These are phyloP conservation scores for Shargacucullia verbasci DNA, from an alignment of 2,888 invertebrate genomes.

Conservation along the genomic window DNA sequence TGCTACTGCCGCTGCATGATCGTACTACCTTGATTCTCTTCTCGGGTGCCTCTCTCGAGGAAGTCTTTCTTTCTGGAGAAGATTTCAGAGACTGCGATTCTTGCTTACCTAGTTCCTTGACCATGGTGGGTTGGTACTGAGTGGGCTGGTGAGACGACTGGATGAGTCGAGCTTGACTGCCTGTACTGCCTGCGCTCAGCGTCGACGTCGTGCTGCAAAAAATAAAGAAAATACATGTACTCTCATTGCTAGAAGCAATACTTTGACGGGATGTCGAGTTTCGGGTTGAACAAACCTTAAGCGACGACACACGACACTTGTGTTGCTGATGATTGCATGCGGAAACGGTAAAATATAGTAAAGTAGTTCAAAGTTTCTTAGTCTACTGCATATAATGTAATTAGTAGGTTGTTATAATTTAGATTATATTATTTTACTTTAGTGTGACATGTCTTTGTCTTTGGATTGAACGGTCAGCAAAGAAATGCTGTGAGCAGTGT, in stretches of 20 bases:
- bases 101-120: constrained; percentile 96
- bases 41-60: constrained; percentile 65
- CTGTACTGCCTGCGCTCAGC: constrained; percentile 97
- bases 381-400: no score
- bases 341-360: no score
- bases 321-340: no score
- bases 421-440: no score
- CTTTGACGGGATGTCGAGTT: no score
- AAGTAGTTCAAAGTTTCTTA: no score
- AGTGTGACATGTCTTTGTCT: no score
- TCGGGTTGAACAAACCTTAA: no score
- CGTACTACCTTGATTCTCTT: constrained; percentile 85
- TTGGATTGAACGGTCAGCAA: no score
- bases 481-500: no score
- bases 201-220: constrained; percentile 96
- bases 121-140: constrained; percentile 96
- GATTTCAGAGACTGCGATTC: constrained; percentile 87
- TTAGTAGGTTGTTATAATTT: no score
- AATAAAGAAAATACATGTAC: constrained; percentile 12
- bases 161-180: constrained; percentile 97
- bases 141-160: constrained; percentile 98
- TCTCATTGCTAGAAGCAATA: not conserved
- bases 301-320: no score
- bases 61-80: constrained; percentile 80
- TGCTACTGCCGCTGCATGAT: constrained; percentile 87